Evolutionary conservation across 2,113 vertebrate species (phyloP).

Genomic region (Seriola aureovittata): DNA sequence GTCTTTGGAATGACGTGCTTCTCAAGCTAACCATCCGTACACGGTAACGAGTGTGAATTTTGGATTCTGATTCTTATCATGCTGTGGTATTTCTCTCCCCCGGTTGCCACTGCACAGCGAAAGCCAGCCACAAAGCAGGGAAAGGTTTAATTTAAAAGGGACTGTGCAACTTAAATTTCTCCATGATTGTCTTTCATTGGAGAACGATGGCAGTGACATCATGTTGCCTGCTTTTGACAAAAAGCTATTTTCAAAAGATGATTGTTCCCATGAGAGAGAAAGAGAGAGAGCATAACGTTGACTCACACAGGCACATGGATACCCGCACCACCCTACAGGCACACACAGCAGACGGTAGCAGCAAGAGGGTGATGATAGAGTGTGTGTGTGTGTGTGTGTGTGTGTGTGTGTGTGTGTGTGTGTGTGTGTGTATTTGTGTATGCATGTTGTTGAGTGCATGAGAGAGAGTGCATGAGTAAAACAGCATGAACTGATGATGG

Average conservation of each 20-base stretch:
- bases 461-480: conserved; percentile 35
- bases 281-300: neutral
- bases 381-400: conserved; percentile 22
- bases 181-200: conserved; percentile 11
- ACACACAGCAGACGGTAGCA: conserved; percentile 57
- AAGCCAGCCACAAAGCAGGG: neutral
- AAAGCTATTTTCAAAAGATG: conserved; percentile 19
- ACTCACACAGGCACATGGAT: conserved; percentile 39
- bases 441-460: conserved; percentile 11
- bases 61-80: neutral
- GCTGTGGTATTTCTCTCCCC: neutral
- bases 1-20: neutral
- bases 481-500: conserved; percentile 57
- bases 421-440: conserved; percentile 7
- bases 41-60: neutral
- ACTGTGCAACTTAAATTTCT: neutral
- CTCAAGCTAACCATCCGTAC: neutral
- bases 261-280: neutral
- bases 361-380: conserved; percentile 54
- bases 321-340: conserved; percentile 39
- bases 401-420: conserved; percentile 10
- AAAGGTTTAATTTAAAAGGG: neutral
- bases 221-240: conserved; percentile 7
- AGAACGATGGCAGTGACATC: conserved; percentile 1
- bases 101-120: neutral